Evolutionary conservation across 2,797 vertebrate genomes (phyloP).

Genomic region (Lerista edwardsae): DNA sequence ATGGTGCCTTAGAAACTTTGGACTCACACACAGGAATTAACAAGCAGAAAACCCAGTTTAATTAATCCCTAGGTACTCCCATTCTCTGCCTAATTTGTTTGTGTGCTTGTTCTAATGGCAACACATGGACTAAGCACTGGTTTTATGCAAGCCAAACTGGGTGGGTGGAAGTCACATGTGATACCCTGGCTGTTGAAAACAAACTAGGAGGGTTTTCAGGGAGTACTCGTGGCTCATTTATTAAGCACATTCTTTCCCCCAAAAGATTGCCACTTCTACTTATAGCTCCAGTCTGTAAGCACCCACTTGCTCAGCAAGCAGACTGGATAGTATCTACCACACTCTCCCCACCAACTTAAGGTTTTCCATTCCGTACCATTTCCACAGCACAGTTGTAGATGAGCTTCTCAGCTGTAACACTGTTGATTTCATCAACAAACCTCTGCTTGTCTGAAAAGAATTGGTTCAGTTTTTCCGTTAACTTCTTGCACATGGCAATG

Average conservation of each 20-base stretch:
- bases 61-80: not conserved
- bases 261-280: not conserved
- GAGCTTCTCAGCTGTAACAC: constrained; percentile 95
- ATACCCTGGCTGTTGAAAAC: not conserved
- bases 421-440: constrained; percentile 97
- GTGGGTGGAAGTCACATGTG: not conserved
- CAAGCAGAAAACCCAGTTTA: not conserved
- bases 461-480: constrained; percentile 92
- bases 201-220: not conserved
- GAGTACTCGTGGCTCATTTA: not conserved
- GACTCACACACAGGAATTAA: not conserved
- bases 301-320: too few relatives aligned
- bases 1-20: not conserved
- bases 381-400: constrained; percentile 96
- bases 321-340: too few relatives aligned
- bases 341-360: not conserved
- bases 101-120: not conserved
- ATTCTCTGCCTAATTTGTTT: not conserved
- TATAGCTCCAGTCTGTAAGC: not conserved
- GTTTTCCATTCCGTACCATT: constrained; percentile 80
- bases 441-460: constrained; percentile 98
- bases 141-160: not conserved
- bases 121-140: too few relatives aligned
- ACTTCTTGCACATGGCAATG: constrained; percentile 90
- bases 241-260: not conserved